Conservation (phyloP, 2,113 vertebrate species). For the Bothrops jararaca region DNA sequence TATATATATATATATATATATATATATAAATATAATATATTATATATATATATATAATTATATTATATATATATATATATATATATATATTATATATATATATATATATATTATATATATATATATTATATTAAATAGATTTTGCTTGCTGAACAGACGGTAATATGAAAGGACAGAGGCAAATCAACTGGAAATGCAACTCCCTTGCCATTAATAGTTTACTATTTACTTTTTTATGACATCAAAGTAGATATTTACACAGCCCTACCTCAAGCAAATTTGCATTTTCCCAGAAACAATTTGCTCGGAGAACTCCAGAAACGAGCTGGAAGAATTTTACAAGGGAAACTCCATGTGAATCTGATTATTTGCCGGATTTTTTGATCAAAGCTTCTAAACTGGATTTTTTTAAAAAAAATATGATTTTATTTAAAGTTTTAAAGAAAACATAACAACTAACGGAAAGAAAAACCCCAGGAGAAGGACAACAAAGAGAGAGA, state of each 20-base stretch:
- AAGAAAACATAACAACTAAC: not conserved
- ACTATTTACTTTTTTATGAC: not conserved
- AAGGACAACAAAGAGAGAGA: not conserved
- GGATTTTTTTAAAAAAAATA: not conserved
- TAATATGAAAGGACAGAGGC: not conserved
- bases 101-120: no score
- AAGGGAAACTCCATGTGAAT: not conserved
- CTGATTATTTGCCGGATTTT: not conserved
- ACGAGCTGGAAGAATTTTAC: not conserved
- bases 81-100: no score
- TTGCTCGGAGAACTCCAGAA: conserved; percentile 2
- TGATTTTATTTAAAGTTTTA: not conserved
- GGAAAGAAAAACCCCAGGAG: not conserved
- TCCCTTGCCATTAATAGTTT: not conserved
- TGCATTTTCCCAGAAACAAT: not conserved
- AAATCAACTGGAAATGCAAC: conserved; percentile 14
- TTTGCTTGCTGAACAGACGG: conserved; percentile 11
- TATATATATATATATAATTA: no score
- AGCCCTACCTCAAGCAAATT: not conserved
- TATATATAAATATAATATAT: no score
- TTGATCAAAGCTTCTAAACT: not conserved
- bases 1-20: not conserved
- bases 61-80: no score
- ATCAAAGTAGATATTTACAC: conserved; percentile 1
- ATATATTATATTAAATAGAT: no score